Evolutionary conservation across 2,797 vertebrate genomes (phyloP), one percentile per base, ranked within the genome.

Genomic region (Melopsittacus undulatus): DNA sequence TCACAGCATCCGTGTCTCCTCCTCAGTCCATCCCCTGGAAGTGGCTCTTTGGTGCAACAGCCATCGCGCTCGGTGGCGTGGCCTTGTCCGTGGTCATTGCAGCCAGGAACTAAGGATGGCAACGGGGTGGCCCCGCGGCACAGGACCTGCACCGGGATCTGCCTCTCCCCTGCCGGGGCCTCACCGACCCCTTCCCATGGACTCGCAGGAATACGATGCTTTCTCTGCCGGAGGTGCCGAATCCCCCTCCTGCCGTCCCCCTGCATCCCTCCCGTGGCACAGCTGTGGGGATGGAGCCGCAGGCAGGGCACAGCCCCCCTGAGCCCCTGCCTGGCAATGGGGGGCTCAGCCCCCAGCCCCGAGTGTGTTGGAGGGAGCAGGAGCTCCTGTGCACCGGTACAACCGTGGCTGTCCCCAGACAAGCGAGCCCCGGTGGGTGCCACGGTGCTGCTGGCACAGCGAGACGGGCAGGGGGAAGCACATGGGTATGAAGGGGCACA

Each of bases 41-140:
- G 97, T 99, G 99, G 99, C 98, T 99, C 66, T 99, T 99, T 2
- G 99, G 99, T 3, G 99, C 99, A 1, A 99, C 99, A 0, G 99
- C 99, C 4, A 98, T 99, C 30, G 99, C 99, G 24, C 98, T 99
- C 0, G 99, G 99, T 5, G 99, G 99, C 5, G 99, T 99, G 90
- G 99, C 99, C n/a, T 97, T 99, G 95, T 99, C 99, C 0, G 99
- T 99, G 48, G 98, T 99, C 97, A 99, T 99, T 43, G 99, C 99
- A 11, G 99, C 99, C 73, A 98, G 99, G 98, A 99, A 99, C 96
- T 99, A 96, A 89, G 20, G 6, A 18, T 48, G 30, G 63, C n/a
- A 3, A 73, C 7, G 6, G 51, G 49, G 48, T 0, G 4, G 77
- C 61, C 79, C 85, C 19, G 8, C 1, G 26, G 85, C 88, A 30